Percentiles rank a stretch among this genome's conserved stretches.
phyloP scores from a whole-genome alignment of 2,113 vertebrate genomes.

The Brachypteracias leptosomus region DNA sequence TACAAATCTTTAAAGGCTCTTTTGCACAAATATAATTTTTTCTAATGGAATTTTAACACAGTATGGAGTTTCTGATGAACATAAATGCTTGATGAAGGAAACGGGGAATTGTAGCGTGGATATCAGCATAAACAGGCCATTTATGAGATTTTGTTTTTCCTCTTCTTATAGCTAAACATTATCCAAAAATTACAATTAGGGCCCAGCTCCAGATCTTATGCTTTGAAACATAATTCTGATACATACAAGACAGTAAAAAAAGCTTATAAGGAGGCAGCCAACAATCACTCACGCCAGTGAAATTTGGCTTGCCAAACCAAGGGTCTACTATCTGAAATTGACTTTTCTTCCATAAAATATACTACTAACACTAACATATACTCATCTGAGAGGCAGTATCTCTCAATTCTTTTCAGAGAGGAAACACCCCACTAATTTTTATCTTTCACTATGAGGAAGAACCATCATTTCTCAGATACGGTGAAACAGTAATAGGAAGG shows the following conservation, averaged over 20 bases:
- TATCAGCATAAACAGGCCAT: background rate
- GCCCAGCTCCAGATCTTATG: background rate
- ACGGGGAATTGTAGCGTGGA: background rate
- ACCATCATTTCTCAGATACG: background rate
- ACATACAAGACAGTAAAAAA: background rate
- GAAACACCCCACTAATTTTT: background rate
- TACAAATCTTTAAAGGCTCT: background rate
- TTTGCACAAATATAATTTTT: background rate
- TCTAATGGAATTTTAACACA: background rate
- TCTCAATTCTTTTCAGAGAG: background rate
- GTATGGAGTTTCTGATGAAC: background rate
- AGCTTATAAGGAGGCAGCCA: background rate
- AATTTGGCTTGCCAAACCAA: background rate
- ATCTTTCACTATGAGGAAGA: background rate
- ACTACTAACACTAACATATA: background rate
- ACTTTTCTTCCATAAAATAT: background rate
- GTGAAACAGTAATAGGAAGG: background rate
- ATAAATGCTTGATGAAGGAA: background rate
- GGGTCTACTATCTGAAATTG: background rate
- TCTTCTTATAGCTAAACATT: background rate
- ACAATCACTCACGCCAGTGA: background rate
- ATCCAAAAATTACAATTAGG: background rate
- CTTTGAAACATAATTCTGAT: background rate
- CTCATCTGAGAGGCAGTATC: background rate
- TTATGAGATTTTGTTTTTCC: background rate